Conservation (phyloP, 2,797 vertebrate genomes). For the Hypotaenidia okinawae region DNA sequence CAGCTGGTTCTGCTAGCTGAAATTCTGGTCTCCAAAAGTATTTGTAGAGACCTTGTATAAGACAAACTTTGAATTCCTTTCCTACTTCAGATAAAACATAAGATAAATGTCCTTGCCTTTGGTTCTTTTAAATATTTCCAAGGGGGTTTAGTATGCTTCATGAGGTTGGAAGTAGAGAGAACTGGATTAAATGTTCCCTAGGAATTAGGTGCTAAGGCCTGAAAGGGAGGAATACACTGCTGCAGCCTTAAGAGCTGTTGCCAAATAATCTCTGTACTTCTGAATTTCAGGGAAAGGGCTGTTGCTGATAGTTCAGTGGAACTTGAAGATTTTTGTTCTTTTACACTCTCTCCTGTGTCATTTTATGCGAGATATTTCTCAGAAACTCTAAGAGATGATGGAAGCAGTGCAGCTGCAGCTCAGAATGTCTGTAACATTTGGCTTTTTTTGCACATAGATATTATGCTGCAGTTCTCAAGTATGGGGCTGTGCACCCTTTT, state of each 20-base stretch:
- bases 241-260: neutral
- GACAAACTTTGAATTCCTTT: neutral
- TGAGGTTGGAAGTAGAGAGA: neutral
- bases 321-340: neutral
- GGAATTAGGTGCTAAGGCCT: neutral
- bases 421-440: neutral
- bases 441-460: rapidly evolving
- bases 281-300: neutral
- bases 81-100: neutral
- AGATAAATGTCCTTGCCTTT: neutral
- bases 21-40: slow-evolving; percentile 1
- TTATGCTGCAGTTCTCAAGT: neutral
- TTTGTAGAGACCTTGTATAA: neutral
- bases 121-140: neutral
- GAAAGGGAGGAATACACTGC: neutral
- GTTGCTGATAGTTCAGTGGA: neutral
- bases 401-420: neutral
- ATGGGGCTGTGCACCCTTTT: neutral
- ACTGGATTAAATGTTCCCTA: neutral
- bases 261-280: neutral
- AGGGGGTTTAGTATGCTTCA: neutral
- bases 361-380: neutral
- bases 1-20: neutral
- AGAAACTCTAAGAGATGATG: neutral
- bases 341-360: neutral